Conservation (phyloP, 1,140 invertebrate species). For the Sycophaga agraensis region DNA sequence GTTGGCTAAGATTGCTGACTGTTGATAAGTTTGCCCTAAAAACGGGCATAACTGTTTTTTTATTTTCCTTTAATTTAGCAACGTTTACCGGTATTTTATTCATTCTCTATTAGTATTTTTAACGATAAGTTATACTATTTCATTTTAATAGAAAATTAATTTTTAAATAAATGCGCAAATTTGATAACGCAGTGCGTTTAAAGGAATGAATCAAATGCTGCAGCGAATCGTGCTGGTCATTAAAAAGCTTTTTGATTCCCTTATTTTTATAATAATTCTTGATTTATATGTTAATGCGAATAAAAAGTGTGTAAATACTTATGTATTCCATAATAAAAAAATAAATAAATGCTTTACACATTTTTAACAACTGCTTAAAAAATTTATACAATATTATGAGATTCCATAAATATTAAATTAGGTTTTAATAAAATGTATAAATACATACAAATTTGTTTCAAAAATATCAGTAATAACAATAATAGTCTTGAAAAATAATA, state of each 20-base stretch:
- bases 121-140: background rate
- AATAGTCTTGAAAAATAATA: too few species aligned
- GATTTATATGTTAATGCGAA: background rate
- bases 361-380: too few species aligned
- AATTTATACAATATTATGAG: too few species aligned
- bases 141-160: background rate
- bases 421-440: too few species aligned
- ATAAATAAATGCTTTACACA: too few species aligned
- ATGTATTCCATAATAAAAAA: conserved; percentile 16
- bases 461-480: too few species aligned
- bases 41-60: background rate
- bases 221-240: background rate
- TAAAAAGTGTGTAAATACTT: conserved; percentile 27
- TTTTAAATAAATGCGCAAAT: too few species aligned
- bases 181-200: conserved; percentile 2
- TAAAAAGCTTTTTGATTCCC: background rate
- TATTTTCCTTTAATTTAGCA: conserved; percentile 2
- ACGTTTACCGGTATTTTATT: conserved; percentile 1
- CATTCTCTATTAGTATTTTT: background rate
- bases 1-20: conserved; percentile 40
- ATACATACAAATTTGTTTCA: too few species aligned
- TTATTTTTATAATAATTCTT: background rate
- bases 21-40: background rate
- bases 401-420: too few species aligned
- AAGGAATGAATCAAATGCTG: background rate